Evolutionary conservation across 2,888 invertebrate species (phyloP).

Genomic region (Hedya salicella): DNA sequence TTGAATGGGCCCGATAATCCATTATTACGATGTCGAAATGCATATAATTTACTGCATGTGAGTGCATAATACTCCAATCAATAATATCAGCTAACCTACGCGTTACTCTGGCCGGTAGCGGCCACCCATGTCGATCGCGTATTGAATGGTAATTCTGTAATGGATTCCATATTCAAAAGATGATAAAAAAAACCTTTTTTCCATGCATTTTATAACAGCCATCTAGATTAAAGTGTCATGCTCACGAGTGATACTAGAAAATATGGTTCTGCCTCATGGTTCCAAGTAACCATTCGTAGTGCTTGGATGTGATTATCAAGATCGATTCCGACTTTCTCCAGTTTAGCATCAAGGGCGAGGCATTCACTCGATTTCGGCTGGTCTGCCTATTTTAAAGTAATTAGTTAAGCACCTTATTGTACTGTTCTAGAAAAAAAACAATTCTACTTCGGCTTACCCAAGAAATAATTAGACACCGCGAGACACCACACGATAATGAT

Average conservation of each 20-base stretch:
- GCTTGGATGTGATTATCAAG: no score
- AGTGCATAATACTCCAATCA: conserved; percentile 41
- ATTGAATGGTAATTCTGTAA: conserved; percentile 38
- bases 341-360: no score
- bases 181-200: background rate
- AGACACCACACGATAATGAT: no score
- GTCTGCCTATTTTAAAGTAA: no score
- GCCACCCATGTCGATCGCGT: conserved; percentile 42
- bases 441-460: no score
- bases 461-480: no score
- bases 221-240: background rate
- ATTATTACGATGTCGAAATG: conserved; percentile 32
- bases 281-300: background rate
- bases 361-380: no score
- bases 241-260: background rate
- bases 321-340: no score
- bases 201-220: conserved; percentile 1
- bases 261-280: background rate
- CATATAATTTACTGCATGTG: conserved; percentile 33
- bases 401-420: no score
- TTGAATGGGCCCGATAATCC: conserved; percentile 16
- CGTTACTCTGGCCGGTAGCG: conserved; percentile 35
- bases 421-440: no score
- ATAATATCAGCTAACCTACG: conserved; percentile 35
- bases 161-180: conserved; percentile 31